Conservation (phyloP, 2,797 vertebrate species). For the Lithobates pipiens region DNA sequence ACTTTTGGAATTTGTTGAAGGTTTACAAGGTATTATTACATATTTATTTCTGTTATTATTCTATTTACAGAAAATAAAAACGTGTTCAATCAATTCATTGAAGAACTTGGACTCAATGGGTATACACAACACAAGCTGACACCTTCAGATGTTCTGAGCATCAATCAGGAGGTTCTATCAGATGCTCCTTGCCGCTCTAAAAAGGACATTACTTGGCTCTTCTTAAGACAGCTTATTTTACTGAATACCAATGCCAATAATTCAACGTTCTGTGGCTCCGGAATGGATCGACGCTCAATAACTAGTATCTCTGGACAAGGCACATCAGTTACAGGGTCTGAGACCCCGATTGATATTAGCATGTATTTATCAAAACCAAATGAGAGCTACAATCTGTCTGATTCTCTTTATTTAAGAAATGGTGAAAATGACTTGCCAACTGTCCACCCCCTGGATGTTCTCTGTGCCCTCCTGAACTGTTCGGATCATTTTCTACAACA, state of each 20-base stretch:
- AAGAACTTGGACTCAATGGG: neutral
- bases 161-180: neutral
- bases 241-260: too few relatives aligned
- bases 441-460: slow-evolving; percentile 79
- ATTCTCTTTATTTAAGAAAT: too few relatives aligned
- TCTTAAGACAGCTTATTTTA: too few relatives aligned
- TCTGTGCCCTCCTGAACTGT: slow-evolving; percentile 79
- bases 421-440: neutral
- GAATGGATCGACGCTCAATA: too few relatives aligned
- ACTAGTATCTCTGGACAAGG: too few relatives aligned
- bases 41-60: neutral
- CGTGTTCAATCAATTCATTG: neutral
- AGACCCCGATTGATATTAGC: neutral
- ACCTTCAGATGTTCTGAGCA: neutral
- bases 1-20: too few relatives aligned
- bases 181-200: neutral
- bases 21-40: too few relatives aligned
- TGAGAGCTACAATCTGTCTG: too few relatives aligned
- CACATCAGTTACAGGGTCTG: neutral
- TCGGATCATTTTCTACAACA: slow-evolving; percentile 82
- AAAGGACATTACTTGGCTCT: neutral
- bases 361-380: too few relatives aligned
- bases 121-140: neutral
- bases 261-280: too few relatives aligned
- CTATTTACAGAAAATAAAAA: neutral